Evolutionary conservation across 2,888 invertebrate species (phyloP).

Genomic region (Dryadula phaetusa): DNA sequence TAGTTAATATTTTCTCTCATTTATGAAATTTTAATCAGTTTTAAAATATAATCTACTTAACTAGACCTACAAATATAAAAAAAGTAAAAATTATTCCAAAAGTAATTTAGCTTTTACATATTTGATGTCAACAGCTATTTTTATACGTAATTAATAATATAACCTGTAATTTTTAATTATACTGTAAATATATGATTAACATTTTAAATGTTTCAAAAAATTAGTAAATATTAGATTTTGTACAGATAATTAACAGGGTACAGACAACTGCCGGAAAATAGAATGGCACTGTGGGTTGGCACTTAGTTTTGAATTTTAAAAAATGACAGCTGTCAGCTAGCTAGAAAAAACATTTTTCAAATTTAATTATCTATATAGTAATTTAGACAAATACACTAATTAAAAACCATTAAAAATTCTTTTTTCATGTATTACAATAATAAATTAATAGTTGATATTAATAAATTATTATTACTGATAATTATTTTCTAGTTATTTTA

Average conservation of each 20-base stretch:
- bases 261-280: conserved; percentile 16
- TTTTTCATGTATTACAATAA: no score
- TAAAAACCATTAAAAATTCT: no score
- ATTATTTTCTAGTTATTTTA: no score
- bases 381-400: background rate
- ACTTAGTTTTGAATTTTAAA: background rate
- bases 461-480: no score
- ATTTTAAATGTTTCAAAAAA: conserved; percentile 23
- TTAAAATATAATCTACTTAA: background rate
- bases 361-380: background rate
- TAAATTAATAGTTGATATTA: no score
- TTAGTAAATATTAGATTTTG: conserved; percentile 26
- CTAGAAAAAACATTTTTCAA: background rate
- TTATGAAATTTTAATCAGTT: no score
- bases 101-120: conserved; percentile 17
- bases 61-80: background rate
- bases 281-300: conserved; percentile 6
- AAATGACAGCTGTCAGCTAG: background rate
- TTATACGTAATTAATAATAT: conserved; percentile 42
- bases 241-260: conserved; percentile 29
- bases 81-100: conserved; percentile 1
- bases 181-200: conserved; percentile 25
- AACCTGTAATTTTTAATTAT: conserved; percentile 14
- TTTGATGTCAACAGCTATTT: conserved; percentile 24
- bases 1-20: no score